Conservation (phyloP, 2,113 vertebrate genomes). For the Epinephelus cyanopodus region DNA sequence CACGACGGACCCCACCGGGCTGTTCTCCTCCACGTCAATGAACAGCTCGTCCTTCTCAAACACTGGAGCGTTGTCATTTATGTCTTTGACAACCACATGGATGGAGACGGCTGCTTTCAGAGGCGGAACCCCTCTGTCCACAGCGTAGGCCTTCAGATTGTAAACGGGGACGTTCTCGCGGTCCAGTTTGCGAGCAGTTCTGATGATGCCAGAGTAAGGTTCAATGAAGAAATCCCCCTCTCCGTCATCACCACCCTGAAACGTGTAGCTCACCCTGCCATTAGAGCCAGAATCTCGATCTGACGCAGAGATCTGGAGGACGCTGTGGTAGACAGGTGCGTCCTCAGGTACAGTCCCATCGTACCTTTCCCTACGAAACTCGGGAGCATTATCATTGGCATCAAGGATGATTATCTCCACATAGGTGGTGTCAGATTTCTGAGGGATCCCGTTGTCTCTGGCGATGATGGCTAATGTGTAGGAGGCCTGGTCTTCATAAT, state of each 20-base stretch:
- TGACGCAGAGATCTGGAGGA: conserved; percentile 94
- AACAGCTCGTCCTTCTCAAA: conserved; percentile 95
- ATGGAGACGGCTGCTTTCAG: conserved; percentile 90
- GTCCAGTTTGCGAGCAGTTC: conserved; percentile 92
- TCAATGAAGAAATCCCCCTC: conserved; percentile 96
- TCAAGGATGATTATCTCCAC: conserved; percentile 95
- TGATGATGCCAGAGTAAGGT: conserved; percentile 93
- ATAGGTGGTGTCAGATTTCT: conserved; percentile 94
- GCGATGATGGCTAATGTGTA: conserved; percentile 95
- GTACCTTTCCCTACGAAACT: conserved; percentile 91
- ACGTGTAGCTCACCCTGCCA: conserved; percentile 92
- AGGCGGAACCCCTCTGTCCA: conserved; percentile 90
- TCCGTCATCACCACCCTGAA: conserved; percentile 93
- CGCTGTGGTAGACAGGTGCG: conserved; percentile 89
- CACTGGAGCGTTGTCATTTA: conserved; percentile 96
- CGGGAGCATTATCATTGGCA: conserved; percentile 93
- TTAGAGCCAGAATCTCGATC: conserved; percentile 93
- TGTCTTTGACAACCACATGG: conserved; percentile 92
- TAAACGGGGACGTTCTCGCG: conserved; percentile 94
- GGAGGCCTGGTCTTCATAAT: conserved; percentile 95
- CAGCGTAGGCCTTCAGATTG: conserved; percentile 90
- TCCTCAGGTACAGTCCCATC: conserved; percentile 93
- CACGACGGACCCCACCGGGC: conserved; percentile 91
- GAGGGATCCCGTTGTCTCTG: conserved; percentile 94
- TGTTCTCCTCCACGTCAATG: conserved; percentile 93